Base-by-base conservation (phyloP, 1,140 invertebrate species). In the Rhyzopertha dominica region DNA sequence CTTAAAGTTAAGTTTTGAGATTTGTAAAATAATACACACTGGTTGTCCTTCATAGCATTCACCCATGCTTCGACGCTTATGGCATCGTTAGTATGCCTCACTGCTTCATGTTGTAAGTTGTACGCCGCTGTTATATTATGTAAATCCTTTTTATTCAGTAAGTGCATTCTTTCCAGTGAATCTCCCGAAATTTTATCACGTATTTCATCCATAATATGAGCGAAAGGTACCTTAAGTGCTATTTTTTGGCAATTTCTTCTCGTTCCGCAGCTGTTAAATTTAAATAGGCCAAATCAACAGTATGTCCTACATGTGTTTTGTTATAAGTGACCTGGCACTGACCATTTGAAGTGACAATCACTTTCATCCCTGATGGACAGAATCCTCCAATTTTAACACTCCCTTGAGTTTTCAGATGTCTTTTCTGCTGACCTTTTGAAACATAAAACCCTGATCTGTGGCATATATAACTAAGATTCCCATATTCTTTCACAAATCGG, bases 171-270 rank as follows among this genome's bases (percentile, higher is more conserved):
- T 37, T 50, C 18, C 12, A 43, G 17, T 14, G 19, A n/a, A n/a
- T 39, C 37, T n/a, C 16, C 18, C 16, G 14, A 7, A 0, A 30
- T 12, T 9, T 41, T 25, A 41, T 55, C 43, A 12, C 45, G 16
- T n/a, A 49, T 23, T 10, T 52, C 36, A 40, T 55, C 43, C n/a
- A 55, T 29, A 38, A 55, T 52, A 7, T 5, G n/a, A 7, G 53
- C 42, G 10, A 55, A 46, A 29, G 53, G 31, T 29, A 56, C 37
- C 38, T 56, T 53, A n/a, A 7, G 23, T 4, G 53, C 53, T 8
- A 56, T 5, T 22, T 20, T 2, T 20, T 2, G 8, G 28, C 28
- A 18, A 32, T 5, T 4, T 16, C 7, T 20, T 43, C 2, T 22
- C 29, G 13, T 16, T 39, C 37, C 2, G 20, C 13, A 16, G 37